Conservation (phyloP, 2,888 invertebrate genomes). For the Xanthostigma xanthostigma region DNA sequence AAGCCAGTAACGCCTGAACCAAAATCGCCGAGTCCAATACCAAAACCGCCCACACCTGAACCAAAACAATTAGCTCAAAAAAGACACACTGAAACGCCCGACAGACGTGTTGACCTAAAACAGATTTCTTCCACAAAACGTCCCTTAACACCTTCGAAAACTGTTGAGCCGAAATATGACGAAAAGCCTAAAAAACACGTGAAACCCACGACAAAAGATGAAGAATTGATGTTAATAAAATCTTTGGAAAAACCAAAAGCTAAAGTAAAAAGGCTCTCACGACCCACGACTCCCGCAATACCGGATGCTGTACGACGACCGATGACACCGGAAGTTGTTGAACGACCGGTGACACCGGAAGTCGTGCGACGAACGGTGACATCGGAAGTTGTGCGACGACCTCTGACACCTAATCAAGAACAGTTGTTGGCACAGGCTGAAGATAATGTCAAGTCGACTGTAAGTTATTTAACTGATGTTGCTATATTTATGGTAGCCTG, state of each 20-base stretch:
- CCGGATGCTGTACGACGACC: conserved; percentile 6
- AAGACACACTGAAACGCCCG: no score
- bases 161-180: conserved; percentile 26
- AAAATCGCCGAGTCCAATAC: no score
- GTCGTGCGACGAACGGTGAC: no score
- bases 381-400: not conserved
- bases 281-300: conserved; percentile 12
- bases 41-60: no score
- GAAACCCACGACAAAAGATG: conserved; percentile 8
- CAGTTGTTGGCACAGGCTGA: conserved; percentile 46
- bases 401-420: conserved; percentile 27
- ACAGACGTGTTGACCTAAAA: no score
- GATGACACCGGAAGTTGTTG: not conserved
- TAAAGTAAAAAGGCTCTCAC: conserved; percentile 20
- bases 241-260: no score
- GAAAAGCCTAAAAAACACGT: conserved; percentile 21
- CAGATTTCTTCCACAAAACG: no score
- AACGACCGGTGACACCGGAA: not conserved
- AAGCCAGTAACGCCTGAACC: not conserved
- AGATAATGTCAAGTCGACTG: conserved; percentile 47
- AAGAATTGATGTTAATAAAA: no score
- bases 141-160: not conserved
- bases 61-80: no score
- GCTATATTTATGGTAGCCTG: conserved; percentile 60
- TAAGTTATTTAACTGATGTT: conserved; percentile 60